These are phyloP conservation scores for Oreonectes daqikongensis DNA, from an alignment of 2,797 vertebrate species.

Conservation along the genomic window DNA sequence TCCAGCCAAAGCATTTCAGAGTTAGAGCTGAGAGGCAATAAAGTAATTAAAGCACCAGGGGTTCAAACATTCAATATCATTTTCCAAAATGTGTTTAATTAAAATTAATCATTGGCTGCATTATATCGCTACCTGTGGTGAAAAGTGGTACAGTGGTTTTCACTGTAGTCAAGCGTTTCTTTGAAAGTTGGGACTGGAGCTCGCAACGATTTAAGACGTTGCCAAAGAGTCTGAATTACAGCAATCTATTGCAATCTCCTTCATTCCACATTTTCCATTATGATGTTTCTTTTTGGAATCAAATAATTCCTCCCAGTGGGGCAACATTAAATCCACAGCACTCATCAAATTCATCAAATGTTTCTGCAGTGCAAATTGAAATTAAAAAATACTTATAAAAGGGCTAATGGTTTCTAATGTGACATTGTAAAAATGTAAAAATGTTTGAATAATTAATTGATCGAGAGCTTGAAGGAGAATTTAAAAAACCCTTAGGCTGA, in stretches of 20 bases:
- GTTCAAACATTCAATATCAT: conserved; percentile 75
- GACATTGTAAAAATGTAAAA: conserved; percentile 47
- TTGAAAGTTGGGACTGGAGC: conserved; percentile 59
- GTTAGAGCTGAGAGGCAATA: conserved; percentile 66
- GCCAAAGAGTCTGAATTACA: conserved; percentile 62
- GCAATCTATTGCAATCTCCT: conserved; percentile 56
- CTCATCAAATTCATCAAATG: conserved; percentile 46
- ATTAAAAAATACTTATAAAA: conserved; percentile 35
- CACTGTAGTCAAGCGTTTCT: conserved; percentile 67
- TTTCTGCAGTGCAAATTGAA: conserved; percentile 44
- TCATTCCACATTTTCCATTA: conserved; percentile 56
- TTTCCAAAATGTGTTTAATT: conserved; percentile 80
- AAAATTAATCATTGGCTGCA: conserved; percentile 79
- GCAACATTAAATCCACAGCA: conserved; percentile 50
- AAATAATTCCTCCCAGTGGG: conserved; percentile 53
- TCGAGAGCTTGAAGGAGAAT: conserved; percentile 3
- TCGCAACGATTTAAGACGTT: conserved; percentile 57
- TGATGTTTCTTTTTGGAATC: conserved; percentile 58
- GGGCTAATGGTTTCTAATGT: conserved; percentile 43
- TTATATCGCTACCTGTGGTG: conserved; percentile 79
- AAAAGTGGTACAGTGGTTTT: conserved; percentile 78
- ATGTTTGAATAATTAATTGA: conserved; percentile 37
- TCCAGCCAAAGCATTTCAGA: conserved; percentile 65
- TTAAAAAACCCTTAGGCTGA: conserved; percentile 20
- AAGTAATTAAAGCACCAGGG: conserved; percentile 70